Base-by-base conservation (phyloP, 1,140 invertebrate species). In the Branchinecta lynchi region DNA sequence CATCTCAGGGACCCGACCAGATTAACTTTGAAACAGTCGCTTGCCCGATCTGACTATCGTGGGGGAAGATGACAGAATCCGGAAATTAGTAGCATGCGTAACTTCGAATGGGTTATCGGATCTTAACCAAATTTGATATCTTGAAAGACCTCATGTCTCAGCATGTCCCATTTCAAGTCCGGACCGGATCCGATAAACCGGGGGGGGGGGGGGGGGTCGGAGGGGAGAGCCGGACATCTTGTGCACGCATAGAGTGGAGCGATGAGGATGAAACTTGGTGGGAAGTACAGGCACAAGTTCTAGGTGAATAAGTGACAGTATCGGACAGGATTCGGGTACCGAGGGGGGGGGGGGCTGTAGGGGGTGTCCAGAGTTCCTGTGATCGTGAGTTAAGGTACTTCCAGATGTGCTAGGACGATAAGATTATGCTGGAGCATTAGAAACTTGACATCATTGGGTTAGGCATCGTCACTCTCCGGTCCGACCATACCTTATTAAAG, bases 191-290 rank as follows among this genome's bases (percentile, higher is more conserved):
- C 46, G n/a, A n/a, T 51, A n/a, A 51, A 9, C n/a, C n/a, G n/a
- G n/a, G n/a, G n/a, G n/a, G n/a, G n/a, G 9, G 9, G 46, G 46
- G 46, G 46, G 46, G 46, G n/a, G 46, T 51, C n/a, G 9, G 9
- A 51, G 46, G 46, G 46, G 46, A n/a, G n/a, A 51, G n/a, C 46
- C 46, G n/a, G 46, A 51, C 9, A 51, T 51, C 46, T 51, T 51
- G 46, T n/a, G n/a, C 9, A 51, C 46, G 46, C n/a, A 9, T 51
- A 51, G n/a, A 51, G 46, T 51, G 46, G 46, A 51, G 46, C 9
- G 46, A 51, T 51, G 9, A n/a, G 9, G n/a, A 51, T 51, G 46
- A 51, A 51, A 51, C 46, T 51, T 51, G 46, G 46, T 51, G 46
- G 46, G 46, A 51, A 51, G 46, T 9, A 51, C 9, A 9, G n/a